phyloP scores from a whole-genome alignment of 2,113 vertebrate genomes.

The Pelodiscus sinensis region DNA sequence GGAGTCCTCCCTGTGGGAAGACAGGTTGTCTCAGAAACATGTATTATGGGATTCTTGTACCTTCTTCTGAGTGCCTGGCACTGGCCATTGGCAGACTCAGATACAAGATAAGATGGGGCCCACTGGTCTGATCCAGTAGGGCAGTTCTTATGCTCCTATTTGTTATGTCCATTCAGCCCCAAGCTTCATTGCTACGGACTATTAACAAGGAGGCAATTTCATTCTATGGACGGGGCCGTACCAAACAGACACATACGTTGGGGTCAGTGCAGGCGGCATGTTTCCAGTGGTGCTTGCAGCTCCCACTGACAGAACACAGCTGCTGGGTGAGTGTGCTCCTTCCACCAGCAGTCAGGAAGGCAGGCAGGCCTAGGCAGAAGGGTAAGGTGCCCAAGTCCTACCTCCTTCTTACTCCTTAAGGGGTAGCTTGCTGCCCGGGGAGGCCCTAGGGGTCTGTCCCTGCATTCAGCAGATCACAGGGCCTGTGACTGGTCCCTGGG shows the following conservation, averaged over 20 bases:
- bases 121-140: fast-evolving
- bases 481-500: not conserved
- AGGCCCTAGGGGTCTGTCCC: fast-evolving
- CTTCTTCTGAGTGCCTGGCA: not conserved
- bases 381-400: not conserved
- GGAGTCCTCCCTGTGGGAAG: not conserved
- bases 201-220: conserved; percentile 31
- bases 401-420: not conserved
- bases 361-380: not conserved
- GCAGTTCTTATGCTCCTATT: not conserved
- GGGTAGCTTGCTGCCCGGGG: not conserved
- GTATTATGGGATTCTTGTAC: not conserved
- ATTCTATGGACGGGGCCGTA: not conserved
- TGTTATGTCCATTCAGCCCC: not conserved
- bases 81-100: not conserved
- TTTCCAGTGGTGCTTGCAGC: not conserved
- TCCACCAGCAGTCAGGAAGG: not conserved
- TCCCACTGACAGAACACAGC: fast-evolving
- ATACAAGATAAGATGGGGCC: not conserved
- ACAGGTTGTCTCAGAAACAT: not conserved
- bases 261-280: not conserved
- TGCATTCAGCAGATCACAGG: not conserved
- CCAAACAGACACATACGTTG: not conserved
- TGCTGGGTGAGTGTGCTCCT: not conserved
- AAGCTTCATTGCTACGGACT: fast-evolving